Evolutionary conservation across 2,113 vertebrate species (phyloP), one percentile per base, ranked within the genome.

Genomic region (Capreolus pygargus): DNA sequence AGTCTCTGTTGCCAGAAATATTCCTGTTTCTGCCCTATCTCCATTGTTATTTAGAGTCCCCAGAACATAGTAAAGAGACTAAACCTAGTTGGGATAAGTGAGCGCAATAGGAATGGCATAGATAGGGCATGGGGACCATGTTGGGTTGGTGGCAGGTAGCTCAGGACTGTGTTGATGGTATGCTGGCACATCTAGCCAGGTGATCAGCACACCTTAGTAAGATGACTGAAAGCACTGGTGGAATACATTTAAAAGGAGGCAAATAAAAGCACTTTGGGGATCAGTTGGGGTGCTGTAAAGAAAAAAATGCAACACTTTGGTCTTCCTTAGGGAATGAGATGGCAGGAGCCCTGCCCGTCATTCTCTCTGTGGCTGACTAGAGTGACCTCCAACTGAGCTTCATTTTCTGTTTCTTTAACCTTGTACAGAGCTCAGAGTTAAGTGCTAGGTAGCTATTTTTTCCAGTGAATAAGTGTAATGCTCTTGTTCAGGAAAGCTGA

Each of bases 1-100:
- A 98, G 96, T 97, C 95, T 98, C 87, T 96, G 93, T 98, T 98
- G 97, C 87, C 93, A 97, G 94, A 98, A 98, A 98, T 98, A 95
- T 98, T 98, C 88, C 70, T 27, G 0, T 36, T 87, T 91, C 84
- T 95, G 47, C 86, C n/a, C n/a, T n/a, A 93, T 91, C n/a, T 52
- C 14, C 10, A 61, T 28, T 76, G 4, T 36, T 86, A 54, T 39
- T 91, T 43, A 86, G 45, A 86, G 54, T 79, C 52, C 45, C 39
- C 25, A 97, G 55, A 89, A 81, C 25, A 67, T 43, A 25, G 36
- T 93, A 30, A 94, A 89, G 45, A 91, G 28, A 81, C 57, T 81
- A 91, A 87, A 86, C n/a, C 28, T 74, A 85, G n/a, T 39, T 81
- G 21, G 45, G 33, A 64, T 36, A 94, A 43, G 19, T 83, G 50